Base-by-base conservation (phyloP, 37 sponge, comb jelly and placozoan genomes). In the Theonella swinhoei region DNA sequence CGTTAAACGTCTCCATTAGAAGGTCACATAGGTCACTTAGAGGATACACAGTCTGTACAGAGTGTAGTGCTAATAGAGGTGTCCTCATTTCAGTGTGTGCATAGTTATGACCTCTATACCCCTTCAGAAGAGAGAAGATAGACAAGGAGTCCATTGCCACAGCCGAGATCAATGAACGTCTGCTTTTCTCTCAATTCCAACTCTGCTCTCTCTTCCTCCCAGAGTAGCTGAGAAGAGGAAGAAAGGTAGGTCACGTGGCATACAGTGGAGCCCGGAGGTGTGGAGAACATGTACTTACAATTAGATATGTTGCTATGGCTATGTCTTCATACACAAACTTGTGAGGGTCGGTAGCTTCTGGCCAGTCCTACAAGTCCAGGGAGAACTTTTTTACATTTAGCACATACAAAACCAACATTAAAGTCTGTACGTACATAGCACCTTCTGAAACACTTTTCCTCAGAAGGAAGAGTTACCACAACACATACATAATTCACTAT, bases 131-230 rank as follows among this genome's bases (percentile, higher is more conserved):
- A 59, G 43, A 99, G 91, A 11, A 99, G 84, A 64, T 99, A 83
- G n/a, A 95, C 95, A 19, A 99, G 84, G 0, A 99, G 85, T 0
- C 99, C 99, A 78, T 99, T 99, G 54, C 99, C 99, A 91, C 99
- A 99, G 25, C 99, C 99, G 0, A 99, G 82, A 71, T 99, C 99
- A 39, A 96, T 86, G 87, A 96, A 99, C 0, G 95, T 90, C 78
- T 97, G 98, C 64, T 77, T 83, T 61, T 74, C 39, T 26, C 28
- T 33, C 72, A 85, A 25, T 3, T 79, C 85, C 1, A 67, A 37
- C 8, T 42, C 39, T 26, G 68, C 87, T 64, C 98, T 87, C 75
- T 97, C 98, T n/a, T 69, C 84, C 74, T 91, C 85, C 99, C 99
- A 99, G 39, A 99, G 87, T 20, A 94, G 65, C 96, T 96, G 82